A percentile compares a stretch with the other conserved stretches of the same genome.
phyloP scores from a whole-genome alignment of 2,113 vertebrate genomes.

The Vidua chalybeata region DNA sequence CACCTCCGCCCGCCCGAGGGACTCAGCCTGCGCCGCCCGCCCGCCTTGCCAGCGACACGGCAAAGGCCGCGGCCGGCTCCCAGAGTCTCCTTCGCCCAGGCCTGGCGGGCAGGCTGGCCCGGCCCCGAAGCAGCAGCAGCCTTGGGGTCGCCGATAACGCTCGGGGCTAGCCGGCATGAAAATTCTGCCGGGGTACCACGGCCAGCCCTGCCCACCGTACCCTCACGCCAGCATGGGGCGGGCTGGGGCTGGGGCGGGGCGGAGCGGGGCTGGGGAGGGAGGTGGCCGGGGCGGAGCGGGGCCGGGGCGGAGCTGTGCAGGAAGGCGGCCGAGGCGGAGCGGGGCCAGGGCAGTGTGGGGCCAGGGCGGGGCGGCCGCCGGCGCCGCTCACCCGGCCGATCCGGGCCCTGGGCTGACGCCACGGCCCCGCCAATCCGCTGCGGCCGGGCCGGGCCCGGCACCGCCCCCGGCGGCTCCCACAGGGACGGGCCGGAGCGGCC shows the following conservation, averaged over 20 bases:
- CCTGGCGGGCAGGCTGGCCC: not conserved
- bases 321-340: too few relatives aligned
- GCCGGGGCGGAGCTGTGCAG: not conserved
- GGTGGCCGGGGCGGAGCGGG: not conserved
- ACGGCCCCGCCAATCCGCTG: too few relatives aligned
- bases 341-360: too few relatives aligned
- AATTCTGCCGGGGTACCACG: rapidly evolving
- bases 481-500: too few relatives aligned
- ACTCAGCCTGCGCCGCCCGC: not conserved
- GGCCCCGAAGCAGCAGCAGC: not conserved
- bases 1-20: not conserved
- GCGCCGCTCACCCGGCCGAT: too few relatives aligned
- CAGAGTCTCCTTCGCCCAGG: not conserved
- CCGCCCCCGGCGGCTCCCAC: too few relatives aligned
- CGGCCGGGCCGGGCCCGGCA: too few relatives aligned
- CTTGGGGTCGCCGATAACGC: rapidly evolving
- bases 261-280: not conserved
- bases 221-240: not conserved
- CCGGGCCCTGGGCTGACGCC: too few relatives aligned
- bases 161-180: rapidly evolving
- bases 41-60: not conserved
- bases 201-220: rapidly evolving
- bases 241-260: too few relatives aligned
- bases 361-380: too few relatives aligned
- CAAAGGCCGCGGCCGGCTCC: not conserved